Evolutionary conservation across 2,888 invertebrate species (phyloP), one percentile per base, ranked within the genome.

Genomic region (Agrochola circellaris): DNA sequence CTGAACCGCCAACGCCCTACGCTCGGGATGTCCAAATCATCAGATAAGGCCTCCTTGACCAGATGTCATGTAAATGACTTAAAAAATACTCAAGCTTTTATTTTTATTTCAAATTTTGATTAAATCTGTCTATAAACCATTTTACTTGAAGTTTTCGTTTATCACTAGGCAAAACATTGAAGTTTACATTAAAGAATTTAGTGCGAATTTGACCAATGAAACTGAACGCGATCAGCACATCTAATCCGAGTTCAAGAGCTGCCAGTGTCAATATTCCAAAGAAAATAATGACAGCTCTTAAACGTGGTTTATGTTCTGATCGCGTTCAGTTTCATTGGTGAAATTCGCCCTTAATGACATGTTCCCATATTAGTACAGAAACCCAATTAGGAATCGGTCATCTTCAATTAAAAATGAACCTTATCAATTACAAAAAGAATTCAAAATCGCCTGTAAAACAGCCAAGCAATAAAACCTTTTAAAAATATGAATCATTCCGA

Each of bases 361-460:
- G 13, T 62, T 54, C 45, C 38, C 38, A 70, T 66, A 64, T 17
- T 13, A 58, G 13, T 9, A 58, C 26, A 48, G 17, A 60, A 48
- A 67, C 23, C 38, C 60, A 78, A 81, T 82, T 84, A 79, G 42
- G 7, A 70, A 17, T 34, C 11, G 6, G 3, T 34, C 8, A 30
- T 0, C 8, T 67, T 26, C n/a, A 62, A 74, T 67, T 70, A 23
- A 84, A 79, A 74, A 56, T 48, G 23, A 67, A 38, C 58, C 73
- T 58, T 82, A 73, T 34, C 7, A 11, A 56, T 60, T 20, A n/a
- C 11, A 17, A 26, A 23, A 62, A 83, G 58, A 71, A 58, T 26
- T 79, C 68, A 80, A 64, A 61, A 62, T 74, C 13, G 58, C 15
- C 13, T 73, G 60, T 66, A 13, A 68, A 72, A 64, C 23, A 26